These are phyloP conservation scores for Tauraco erythrolophus DNA, from an alignment of 2,113 vertebrate genomes.

Conservation along the genomic window DNA sequence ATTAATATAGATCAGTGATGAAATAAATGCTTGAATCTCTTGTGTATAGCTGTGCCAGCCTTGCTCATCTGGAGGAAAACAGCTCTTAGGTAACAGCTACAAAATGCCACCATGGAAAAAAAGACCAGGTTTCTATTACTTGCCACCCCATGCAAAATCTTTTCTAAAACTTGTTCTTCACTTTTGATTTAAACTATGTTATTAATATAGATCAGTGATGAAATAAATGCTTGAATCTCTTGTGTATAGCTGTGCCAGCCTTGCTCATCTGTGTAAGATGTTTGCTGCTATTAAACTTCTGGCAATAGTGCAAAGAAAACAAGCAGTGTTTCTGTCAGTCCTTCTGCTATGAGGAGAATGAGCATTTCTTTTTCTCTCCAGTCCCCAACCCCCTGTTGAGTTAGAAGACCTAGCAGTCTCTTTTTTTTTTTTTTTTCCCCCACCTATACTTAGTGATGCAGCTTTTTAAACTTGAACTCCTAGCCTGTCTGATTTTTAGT, in stretches of 20 bases:
- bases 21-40: background rate
- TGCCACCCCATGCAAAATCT: background rate
- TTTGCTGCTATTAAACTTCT: background rate
- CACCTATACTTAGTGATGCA: background rate
- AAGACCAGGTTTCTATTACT: background rate
- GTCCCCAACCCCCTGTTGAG: rapidly evolving
- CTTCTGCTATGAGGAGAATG: background rate
- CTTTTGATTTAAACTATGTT: background rate
- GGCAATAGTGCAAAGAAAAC: background rate
- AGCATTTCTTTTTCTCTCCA: background rate
- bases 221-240: background rate
- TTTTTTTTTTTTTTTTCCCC: background rate
- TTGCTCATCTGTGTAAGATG: background rate
- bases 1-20: background rate
- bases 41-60: background rate
- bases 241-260: background rate
- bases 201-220: background rate
- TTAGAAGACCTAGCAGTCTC: background rate
- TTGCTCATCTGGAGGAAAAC: background rate
- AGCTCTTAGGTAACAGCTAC: background rate
- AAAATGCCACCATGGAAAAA: background rate
- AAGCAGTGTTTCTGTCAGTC: background rate
- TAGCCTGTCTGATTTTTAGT: background rate
- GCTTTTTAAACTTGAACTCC: background rate
- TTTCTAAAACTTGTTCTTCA: background rate